Base-by-base conservation (phyloP, 2,113 vertebrate species). In the Fulmarus glacialis region DNA sequence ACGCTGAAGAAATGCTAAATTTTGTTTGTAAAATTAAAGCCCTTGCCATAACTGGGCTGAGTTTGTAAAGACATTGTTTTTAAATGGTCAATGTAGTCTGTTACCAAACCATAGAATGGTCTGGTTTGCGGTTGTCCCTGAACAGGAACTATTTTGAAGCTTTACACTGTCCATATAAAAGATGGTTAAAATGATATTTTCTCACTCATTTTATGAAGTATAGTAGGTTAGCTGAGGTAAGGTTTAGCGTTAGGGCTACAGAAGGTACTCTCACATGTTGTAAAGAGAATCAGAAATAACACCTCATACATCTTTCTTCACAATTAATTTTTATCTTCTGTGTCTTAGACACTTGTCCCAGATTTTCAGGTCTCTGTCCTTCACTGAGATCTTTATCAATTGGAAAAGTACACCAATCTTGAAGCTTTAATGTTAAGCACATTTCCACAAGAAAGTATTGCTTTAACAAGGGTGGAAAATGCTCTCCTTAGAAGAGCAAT, bases 391-490 rank as follows among this genome's bases (percentile, higher is more conserved):
- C 70, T 96, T 78, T 95, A 96, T 97, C 96, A 94, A 45, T 21
- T 95, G 81, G 68, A 92, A 96, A 89, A 92, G 92, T 84, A 93
- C 86, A 77, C 84, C 92, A 95, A 85, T 94, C 67, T 64, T 32
- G 70, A 97, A 97, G 94, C 27, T 86, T 95, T 98, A 97, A 96
- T 81, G 94, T 93, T 98, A 96, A 98, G 90, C 86, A 97, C 79
- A 94, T 98, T 98, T 98, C 93, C 95, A 97, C 94, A 96, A 95
- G 96, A 97, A 98, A 97, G 91, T 98, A 94, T 95, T 96, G 95
- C 97, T 98, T 98, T 97, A 98, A 98, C 97, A 98, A 97, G 97
- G 92, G 93, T 96, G 87, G 97, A 94, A 98, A 98, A 97, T 56
- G 89, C 87, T 98, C 93, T 98, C 95, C 93, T 97, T 96, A 96